A percentile compares a stretch with the other conserved stretches of the same genome.
Conservation (phyloP, 2,888 invertebrate species). For the Polyommatus icarus region DNA sequence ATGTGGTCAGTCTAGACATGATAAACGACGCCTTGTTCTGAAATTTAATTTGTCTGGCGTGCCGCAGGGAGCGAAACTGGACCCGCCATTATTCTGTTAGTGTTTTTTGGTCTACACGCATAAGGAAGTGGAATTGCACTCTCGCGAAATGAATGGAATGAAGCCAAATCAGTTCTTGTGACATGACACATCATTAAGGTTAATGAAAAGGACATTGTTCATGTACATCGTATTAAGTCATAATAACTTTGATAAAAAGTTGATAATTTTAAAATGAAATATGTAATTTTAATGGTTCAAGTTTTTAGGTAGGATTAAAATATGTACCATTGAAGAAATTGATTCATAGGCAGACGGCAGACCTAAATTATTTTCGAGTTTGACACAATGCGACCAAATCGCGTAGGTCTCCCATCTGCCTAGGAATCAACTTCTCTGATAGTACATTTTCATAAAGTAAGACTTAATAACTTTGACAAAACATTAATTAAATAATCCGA, state of each 20-base stretch:
- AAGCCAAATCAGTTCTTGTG: not conserved
- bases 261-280: not conserved
- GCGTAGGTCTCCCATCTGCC: too few relatives aligned
- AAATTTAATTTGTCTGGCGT: conserved; percentile 13
- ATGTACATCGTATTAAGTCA: not conserved
- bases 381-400: too few relatives aligned
- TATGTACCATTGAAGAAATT: too few relatives aligned
- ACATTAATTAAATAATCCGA: too few relatives aligned
- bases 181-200: not conserved
- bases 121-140: not conserved
- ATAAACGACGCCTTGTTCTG: conserved; percentile 13
- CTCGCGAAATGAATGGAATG: not conserved
- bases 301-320: too few relatives aligned
- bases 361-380: too few relatives aligned
- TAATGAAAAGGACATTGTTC: not conserved
- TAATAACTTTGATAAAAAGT: not conserved
- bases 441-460: too few relatives aligned
- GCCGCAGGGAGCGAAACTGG: conserved; percentile 7
- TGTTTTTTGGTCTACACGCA: not conserved
- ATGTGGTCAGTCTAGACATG: conserved; percentile 21
- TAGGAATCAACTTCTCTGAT: too few relatives aligned
- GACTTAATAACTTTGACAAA: too few relatives aligned
- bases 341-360: too few relatives aligned
- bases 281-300: too few relatives aligned
- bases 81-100: not conserved